Conservation (phyloP, 2,888 invertebrate species). For the Strigamia maritima region DNA sequence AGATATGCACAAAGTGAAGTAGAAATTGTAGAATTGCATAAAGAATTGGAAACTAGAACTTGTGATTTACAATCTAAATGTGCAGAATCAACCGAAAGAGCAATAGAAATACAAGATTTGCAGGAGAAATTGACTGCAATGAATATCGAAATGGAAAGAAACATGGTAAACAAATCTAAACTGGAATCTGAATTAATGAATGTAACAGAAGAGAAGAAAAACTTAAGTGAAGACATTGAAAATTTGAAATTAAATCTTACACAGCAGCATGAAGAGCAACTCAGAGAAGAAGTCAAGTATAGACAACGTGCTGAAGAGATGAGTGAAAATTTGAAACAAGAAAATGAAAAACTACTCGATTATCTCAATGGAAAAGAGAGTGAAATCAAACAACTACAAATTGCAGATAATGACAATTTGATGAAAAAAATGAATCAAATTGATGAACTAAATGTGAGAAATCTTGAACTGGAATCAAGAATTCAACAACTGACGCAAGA, state of each 20-base stretch:
- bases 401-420: background rate
- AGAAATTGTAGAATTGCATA: background rate
- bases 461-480: background rate
- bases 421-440: background rate
- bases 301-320: background rate
- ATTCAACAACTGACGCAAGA: background rate
- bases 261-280: background rate
- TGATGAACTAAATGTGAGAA: background rate
- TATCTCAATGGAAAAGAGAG: constrained; percentile 2
- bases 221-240: background rate
- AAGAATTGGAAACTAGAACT: background rate
- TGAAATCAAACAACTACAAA: constrained; percentile 2
- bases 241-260: background rate
- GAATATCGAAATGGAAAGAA: too few relatives aligned
- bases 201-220: background rate
- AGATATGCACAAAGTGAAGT: background rate
- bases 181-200: background rate
- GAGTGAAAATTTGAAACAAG: background rate
- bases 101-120: background rate
- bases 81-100: background rate
- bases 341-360: constrained; percentile 13
- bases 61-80: background rate
- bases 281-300: background rate
- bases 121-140: background rate
- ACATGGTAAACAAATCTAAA: background rate